Conservation (phyloP, 2,888 invertebrate species). For the Hydrotaea cyrtoneurina region DNA sequence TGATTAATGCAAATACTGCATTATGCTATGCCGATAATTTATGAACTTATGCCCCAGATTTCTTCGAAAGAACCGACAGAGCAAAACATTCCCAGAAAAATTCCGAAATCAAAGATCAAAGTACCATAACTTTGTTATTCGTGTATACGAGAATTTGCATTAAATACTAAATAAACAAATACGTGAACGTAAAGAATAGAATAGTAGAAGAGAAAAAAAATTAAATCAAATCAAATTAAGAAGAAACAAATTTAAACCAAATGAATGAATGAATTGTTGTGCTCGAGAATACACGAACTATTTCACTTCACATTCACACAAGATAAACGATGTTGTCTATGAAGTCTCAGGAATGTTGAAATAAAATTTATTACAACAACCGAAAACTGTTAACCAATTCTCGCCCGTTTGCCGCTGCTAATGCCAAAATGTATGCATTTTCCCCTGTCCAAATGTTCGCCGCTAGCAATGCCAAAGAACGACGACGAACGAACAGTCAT, state of each 20-base stretch:
- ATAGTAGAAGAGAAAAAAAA: background rate
- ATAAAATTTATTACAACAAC: conserved; percentile 65
- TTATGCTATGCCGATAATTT: background rate
- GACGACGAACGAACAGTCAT: background rate
- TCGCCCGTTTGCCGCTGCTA: background rate
- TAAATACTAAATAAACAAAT: background rate
- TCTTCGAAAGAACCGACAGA: background rate
- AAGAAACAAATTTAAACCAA: conserved; percentile 8
- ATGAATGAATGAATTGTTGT: background rate
- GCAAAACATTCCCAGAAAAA: background rate
- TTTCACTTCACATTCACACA: conserved; percentile 43
- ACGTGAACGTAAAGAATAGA: background rate
- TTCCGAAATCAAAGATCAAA: conserved; percentile 9
- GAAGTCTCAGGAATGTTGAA: conserved; percentile 62
- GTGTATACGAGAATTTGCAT: background rate
- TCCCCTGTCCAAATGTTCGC: background rate
- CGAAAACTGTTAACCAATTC: conserved; percentile 56
- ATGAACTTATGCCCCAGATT: conserved; percentile 9
- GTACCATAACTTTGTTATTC: conserved; percentile 4
- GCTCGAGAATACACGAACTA: background rate
- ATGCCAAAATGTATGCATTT: conserved; percentile 16
- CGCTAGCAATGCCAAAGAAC: background rate
- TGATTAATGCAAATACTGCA: background rate
- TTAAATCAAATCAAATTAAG: conserved; percentile 26
- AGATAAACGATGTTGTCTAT: conserved; percentile 65